Base-by-base conservation (phyloP, 1,140 invertebrate species). In the Melitaea cinxia region DNA sequence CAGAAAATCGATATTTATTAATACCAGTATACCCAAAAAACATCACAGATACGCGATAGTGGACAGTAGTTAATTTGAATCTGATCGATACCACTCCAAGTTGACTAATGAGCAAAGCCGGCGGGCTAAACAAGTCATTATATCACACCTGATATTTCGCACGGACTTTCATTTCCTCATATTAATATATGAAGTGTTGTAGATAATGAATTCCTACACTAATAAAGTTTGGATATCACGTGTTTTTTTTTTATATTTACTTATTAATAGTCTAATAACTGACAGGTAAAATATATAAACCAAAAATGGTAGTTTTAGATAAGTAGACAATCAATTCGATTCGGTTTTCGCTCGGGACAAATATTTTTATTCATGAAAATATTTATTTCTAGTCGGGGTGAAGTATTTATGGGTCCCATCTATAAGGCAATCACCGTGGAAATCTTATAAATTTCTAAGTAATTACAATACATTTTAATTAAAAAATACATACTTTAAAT, bases 31-130 rank as follows among this genome's bases (percentile, higher is more conserved):
- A 53, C 30, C 54, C 50, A 17, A 42, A 50, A 59, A 28, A 55
- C 66, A 61, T 50, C 59, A 50, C 50, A 56, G 55, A 59, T 65
- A 58, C 24, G 47, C 35, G 64, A 66, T 66, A 60, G 64, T 60
- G 68, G 65, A 45, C 59, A 60, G 52, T 65, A 58, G 72, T 70
- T 72, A 72, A 72, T 75, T 71, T 72, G 66, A 78, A 72, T 74
- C 72, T 80, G 69, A 78, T 75, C 65, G 70, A 84, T 77, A 76
- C 54, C 80, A 80, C 84, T 82, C 59, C 47, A 80, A 52, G 53
- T 47, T 62, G 60, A 77, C 60, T 87, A 87, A 87, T 87, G 84
- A 82, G 81, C 75, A 87, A 82, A 87, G 78, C 83, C 82, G 64
- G 60, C 62, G 70, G 47, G 65, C 72, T 82, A 82, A 80, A 70